Base-by-base conservation (phyloP, 2,113 vertebrate genomes). In the Leucoraja erinaceus region DNA sequence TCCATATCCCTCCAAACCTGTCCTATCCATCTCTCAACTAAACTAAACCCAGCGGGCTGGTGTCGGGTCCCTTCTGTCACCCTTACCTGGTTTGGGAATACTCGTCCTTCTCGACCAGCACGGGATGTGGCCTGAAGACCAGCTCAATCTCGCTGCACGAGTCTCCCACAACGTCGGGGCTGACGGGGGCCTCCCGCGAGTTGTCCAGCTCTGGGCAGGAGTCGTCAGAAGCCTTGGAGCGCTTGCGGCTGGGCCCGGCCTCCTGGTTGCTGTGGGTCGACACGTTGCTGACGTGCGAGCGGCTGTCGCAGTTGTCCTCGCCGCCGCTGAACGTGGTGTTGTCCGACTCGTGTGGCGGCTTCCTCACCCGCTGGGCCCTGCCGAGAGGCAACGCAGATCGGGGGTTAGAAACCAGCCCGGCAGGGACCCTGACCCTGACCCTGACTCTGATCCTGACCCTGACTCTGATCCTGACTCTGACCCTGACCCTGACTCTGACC, bases 241-340 rank as follows among this genome's bases (percentile, higher is more conserved):
- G 95, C 91, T 97, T 96, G 81, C 2, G 96, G 96, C 93, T 97
- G 95, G 12, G 70, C 95, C 76, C 95, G 95, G 74, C 95, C 95
- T 94, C 95, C 97, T 0, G 95, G 95, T 0, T 96, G 90, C 94
- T 96, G 93, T 97, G 97, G 93, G 96, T 96, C 0, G 97, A 97
- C 94, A 96, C 97, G 0, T 96, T 97, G 56, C 97, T 97, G 93
- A 95, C 95, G 94, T 97, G 97, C 0, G 97, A 97, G 61, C 96
- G 96, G 3, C 96, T 94, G 93, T 97, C 97, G 0, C 96, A 96
- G 75, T 97, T 97, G 76, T 98, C 98, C 94, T 98, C 98, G 0
- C 96, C 97, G 0, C 98, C 98, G 31, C 97, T 98, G 96, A 98
- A 97, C 0, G 98, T 97, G 28, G 97, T 96, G 94, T 97, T 97